Conservation (phyloP, 2,113 vertebrate species). For the Pungitius pungitius region DNA sequence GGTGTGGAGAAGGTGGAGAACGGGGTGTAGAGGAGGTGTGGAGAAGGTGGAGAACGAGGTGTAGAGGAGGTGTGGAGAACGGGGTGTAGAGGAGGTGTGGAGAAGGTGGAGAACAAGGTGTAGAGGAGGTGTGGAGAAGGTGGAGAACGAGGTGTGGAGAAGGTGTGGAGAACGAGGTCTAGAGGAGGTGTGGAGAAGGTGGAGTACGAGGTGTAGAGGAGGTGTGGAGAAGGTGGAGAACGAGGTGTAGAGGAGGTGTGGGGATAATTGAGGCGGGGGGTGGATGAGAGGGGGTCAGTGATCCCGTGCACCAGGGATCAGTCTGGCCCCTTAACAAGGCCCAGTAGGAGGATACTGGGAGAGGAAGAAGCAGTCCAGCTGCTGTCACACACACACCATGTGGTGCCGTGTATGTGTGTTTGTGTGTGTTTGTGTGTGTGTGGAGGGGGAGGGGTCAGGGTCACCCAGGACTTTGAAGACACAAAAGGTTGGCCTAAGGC, state of each 20-base stretch:
- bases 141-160: not conserved
- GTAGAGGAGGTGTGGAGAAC: not conserved
- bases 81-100: not conserved
- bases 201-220: not conserved
- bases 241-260: not conserved
- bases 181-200: no score
- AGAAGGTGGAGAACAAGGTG: no score
- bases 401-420: slow-evolving; percentile 3
- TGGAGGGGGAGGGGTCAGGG: slow-evolving; percentile 40
- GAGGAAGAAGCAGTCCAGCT: slow-evolving; percentile 59
- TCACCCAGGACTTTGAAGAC: slow-evolving; percentile 59
- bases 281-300: not conserved
- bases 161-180: not conserved
- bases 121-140: not conserved
- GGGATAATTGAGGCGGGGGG: not conserved
- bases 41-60: no score
- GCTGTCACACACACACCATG: slow-evolving; percentile 40
- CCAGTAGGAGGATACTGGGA: slow-evolving; percentile 35
- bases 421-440: slow-evolving; percentile 34
- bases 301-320: slow-evolving; percentile 50
- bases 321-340: slow-evolving; percentile 48
- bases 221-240: not conserved
- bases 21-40: not conserved
- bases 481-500: slow-evolving; percentile 69
- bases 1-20: not conserved